These are phyloP conservation scores for Lytechinus variegatus DNA, from an alignment of 35 echinoderm and acorn worm species.

Conservation along the genomic window DNA sequence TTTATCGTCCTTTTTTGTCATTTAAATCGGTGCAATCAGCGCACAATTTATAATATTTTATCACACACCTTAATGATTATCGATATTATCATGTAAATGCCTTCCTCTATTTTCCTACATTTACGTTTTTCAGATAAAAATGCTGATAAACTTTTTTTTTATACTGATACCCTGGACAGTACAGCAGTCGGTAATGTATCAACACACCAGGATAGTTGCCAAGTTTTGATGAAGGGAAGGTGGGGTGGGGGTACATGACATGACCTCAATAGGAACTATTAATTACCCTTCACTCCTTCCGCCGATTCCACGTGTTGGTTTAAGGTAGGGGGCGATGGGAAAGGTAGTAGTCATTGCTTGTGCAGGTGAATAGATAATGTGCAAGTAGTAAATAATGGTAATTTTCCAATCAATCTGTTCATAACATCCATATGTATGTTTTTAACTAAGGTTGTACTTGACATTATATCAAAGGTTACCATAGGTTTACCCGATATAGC, in stretches of 20 bases:
- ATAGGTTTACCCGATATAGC: no score
- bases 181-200: not conserved
- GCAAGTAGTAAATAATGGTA: not conserved
- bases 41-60: not conserved
- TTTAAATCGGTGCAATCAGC: not conserved
- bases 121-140: not conserved
- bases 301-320: not conserved
- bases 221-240: not conserved
- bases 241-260: not conserved
- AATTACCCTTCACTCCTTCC: slow-evolving; percentile 1
- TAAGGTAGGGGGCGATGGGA: not conserved
- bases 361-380: not conserved
- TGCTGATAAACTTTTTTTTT: not conserved
- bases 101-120: not conserved
- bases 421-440: no score
- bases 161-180: not conserved
- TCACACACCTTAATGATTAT: no score
- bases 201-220: not conserved
- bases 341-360: not conserved
- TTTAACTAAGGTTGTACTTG: no score
- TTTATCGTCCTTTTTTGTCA: not conserved
- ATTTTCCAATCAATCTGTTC: not conserved
- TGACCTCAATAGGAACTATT: slow-evolving; percentile 18
- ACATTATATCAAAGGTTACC: no score
- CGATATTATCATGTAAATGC: no score